phyloP scores from a whole-genome alignment of 2,888 invertebrate species.

The Eupithecia pulchellata region DNA sequence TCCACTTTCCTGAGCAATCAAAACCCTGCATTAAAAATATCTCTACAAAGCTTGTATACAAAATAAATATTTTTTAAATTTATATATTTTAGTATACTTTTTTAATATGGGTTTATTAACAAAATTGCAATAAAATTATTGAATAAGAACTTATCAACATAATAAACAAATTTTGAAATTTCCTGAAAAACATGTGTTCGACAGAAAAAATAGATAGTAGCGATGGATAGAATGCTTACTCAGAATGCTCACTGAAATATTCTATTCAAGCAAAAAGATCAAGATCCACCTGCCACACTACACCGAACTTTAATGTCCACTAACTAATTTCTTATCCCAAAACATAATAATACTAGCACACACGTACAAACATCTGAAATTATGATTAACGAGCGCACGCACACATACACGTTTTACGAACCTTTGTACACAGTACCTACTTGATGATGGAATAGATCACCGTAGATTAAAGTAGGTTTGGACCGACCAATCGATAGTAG shows the following conservation, averaged over 20 bases:
- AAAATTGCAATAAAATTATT: no score
- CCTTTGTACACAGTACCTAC: constrained; percentile 53
- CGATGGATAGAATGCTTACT: background rate
- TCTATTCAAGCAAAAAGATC: constrained; percentile 42
- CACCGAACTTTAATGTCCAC: constrained; percentile 83
- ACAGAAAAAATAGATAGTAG: background rate
- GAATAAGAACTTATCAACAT: no score
- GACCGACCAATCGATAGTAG: constrained; percentile 68
- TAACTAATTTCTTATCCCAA: constrained; percentile 86
- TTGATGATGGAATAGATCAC: constrained; percentile 76
- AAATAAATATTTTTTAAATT: no score
- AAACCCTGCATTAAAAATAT: background rate
- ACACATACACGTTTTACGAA: constrained; percentile 64
- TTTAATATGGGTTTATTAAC: no score
- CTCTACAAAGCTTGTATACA: no score
- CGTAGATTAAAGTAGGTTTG: constrained; percentile 68
- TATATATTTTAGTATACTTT: no score
- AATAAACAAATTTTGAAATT: no score
- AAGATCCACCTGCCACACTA: constrained; percentile 53
- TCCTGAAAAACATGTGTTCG: no score
- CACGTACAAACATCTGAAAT: constrained; percentile 85
- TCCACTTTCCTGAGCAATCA: background rate
- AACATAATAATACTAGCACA: constrained; percentile 85
- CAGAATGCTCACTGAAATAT: background rate
- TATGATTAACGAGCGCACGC: constrained; percentile 85